Base-by-base conservation (phyloP, 2,113 vertebrate genomes). In the Eira barbara region DNA sequence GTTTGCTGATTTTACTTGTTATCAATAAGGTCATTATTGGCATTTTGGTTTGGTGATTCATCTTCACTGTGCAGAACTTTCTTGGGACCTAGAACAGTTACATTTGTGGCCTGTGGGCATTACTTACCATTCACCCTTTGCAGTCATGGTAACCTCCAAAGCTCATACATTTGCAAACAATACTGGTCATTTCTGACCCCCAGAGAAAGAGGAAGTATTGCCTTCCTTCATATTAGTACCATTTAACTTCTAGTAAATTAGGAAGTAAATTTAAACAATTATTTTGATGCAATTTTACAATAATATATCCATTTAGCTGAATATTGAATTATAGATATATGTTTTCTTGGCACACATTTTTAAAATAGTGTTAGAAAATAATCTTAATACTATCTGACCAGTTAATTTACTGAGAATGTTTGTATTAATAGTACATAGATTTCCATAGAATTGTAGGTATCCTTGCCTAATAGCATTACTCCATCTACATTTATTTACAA, bases 321-420 rank as follows among this genome's bases (percentile, higher is more conserved):
- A 63, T 61, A 80, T 34, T 85, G 71, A 79, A 76, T 92, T 92
- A 85, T 31, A 84, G 21, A 8, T 85, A 52, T 93, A n/a, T 79
- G 21, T 81, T 88, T 89, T 89, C 39, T 86, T 89, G 7, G 52
- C 25, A 89, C 2, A 63, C 18, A 13, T 55, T 49, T 81, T 71
- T 23, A 6, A 80, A 73, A 74, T 27, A 81, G 25, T 71, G 4
- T 82, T 71, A 67, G 18, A 49, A 80, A 96, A 52, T 89, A 36
- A 34, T 91, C 21, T 27, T 45, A 88, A 42, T 20, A 83, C 13
- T 91, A 2, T 55, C 6, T 71, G 36, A 79, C 18, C 36, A 83
- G 18, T 34, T 57, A 14, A 86, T n/a, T 80, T 89, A 84, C 36
- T 39, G 63, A 95, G 23, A 91, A 89, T 61, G 1, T 12, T 79